Evolutionary conservation across 2,888 invertebrate species (phyloP), one percentile per base, ranked within the genome.

Genomic region (Ptilodon capucinus): DNA sequence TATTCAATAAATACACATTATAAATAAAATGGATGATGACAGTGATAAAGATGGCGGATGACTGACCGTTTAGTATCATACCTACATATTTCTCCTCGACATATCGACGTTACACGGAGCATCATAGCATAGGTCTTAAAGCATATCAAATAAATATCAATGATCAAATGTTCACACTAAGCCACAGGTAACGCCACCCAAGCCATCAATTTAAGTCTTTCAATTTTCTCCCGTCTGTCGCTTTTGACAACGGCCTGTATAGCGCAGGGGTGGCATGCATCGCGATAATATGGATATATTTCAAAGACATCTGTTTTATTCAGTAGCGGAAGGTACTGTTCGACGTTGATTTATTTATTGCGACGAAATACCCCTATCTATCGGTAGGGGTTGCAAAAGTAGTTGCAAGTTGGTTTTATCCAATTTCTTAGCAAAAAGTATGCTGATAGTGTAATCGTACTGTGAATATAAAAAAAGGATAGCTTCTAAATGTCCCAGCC

Each of bases 271-370:
- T 59, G 65, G 74, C 74, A 72, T 72, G 76, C 64, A 74, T 78
- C 73, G 66, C 62, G 80, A 76, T 82, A 83, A 76, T 74, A 76
- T 76, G 77, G 70, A 73, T 72, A 83, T 86, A 81, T 84, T 71
- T 85, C 86, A 84, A 84, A 83, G 84, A 85, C 82, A 80, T 71
- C 71, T 86, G 75, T 82, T 84, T 86, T 86, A 86, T 86, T 85
- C 84, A 84, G 76, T 65, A 59, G 63, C 60, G 42, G 52, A 48
- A 53, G 55, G 48, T 42, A 63, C 62, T 54, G 58, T 70, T 65
- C 60, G 80, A 77, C 79, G 54, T 71, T 81, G 86, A 85, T 84
- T 84, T 88, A 87, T 86, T 79, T 76, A 79, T 75, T 69, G 72
- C 76, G 74, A 72, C 66, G 38, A 48, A 35, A 16, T 49, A 60